Base-by-base conservation (phyloP, 2,888 invertebrate genomes). In the Tyria jacobaeae region DNA sequence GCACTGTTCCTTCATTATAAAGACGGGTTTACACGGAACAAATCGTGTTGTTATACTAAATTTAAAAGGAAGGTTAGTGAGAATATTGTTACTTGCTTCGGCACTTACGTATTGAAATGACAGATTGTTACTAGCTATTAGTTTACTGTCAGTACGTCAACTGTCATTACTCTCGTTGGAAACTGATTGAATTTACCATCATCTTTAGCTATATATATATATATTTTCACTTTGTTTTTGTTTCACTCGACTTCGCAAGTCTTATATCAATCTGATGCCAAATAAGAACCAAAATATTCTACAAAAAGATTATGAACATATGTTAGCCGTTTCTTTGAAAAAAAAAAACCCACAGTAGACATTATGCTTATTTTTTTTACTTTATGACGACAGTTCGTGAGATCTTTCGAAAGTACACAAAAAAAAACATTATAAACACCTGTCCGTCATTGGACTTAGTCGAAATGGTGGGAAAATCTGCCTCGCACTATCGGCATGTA, bases 381-480 rank as follows among this genome's bases (percentile, higher is more conserved):
- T 72, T 77, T 64, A 82, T 80, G 86, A 85, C 86, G 90, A 85
- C 88, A 89, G 87, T 85, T 84, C 75, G 79, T 90, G 91, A 91
- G 91, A 91, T 91, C 91, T 88, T 88, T 83, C 73, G 80, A 85
- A 87, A 87, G 84, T 89, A 88, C 84, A 88, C 83, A 83, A 85
- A 82, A 83, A 39, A 41, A 82, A 77, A 84, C 77, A 64, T 59
- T 39, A 61, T 85, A 83, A 81, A 79, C 81, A 81, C 86, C 82
- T 85, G 85, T 86, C 88, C 90, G 76, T 77, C 73, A 64, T 62
- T 77, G 84, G 85, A 89, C 89, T 86, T 89, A 90, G 85, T 89
- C 87, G 85, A 85, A 80, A 80, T 89, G 92, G 93, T 93, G 93
- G 93, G 92, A 87, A 87, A 83, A 79, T 81, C 88, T 90, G 93